Base-by-base conservation (phyloP, 2,113 vertebrate genomes). In the Corythaeola cristata region DNA sequence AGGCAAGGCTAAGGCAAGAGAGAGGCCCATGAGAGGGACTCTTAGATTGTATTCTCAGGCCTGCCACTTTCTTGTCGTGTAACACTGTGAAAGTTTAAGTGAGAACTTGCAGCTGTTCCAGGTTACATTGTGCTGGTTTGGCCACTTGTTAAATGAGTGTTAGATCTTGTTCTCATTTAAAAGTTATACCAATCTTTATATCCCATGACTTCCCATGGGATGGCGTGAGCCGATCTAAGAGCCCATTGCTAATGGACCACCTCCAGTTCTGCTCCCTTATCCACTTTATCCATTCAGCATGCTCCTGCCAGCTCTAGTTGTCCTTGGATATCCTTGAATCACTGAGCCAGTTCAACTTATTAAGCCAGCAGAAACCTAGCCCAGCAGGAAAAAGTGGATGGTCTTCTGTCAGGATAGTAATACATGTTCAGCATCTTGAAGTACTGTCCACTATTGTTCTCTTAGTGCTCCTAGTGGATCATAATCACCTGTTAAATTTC, bases 81-180 rank as follows among this genome's bases (percentile, higher is more conserved):
- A 63, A 68, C 64, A n/a, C 66, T 69, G 44, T 1, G 11, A 37
- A 89, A 76, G 26, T 68, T 85, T 14, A 55, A 75, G 66, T 52
- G 74, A 91, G 88, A 93, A 44, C 49, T 85, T 91, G 58, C 69
- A 93, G 77, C 52, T 91, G 56, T 63, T 92, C 26, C 77, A 71
- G 55, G 47, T 84, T 89, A 52, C 47, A 87, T 81, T 24, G 11
- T 71, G 60, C 56, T 74, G 55, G 10, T 90, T 89, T 89, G 14
- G 39, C 59, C 86, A 33, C 52, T 86, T 81, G 45, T 55, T 84
- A 50, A 59, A 59, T 35, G 59, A 62, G 22, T 30, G 22, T 84
- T 77, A 52, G 59, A 63, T 22, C 45, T 86, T 77, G 53, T 19
- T 76, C 33, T 79, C 45, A 7, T 93, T 85, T 18, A n/a, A 52